These are phyloP conservation scores for Poeciliopsis presidionis DNA, from an alignment of 2,797 vertebrate species.

Conservation along the genomic window DNA sequence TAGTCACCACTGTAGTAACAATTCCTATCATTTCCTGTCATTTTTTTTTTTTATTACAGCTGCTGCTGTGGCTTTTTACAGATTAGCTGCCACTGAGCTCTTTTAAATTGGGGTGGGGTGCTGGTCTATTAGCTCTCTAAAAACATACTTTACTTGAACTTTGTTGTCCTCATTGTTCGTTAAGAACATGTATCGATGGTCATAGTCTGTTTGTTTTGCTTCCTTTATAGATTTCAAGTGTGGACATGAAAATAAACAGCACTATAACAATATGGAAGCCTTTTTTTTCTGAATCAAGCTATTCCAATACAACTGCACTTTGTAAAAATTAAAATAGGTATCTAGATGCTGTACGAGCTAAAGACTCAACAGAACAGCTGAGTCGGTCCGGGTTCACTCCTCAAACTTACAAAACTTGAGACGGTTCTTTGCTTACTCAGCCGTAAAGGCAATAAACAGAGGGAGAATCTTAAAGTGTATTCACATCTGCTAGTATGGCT, in stretches of 20 bases:
- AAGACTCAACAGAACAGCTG: background rate
- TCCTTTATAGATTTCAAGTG: background rate
- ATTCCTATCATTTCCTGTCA: background rate
- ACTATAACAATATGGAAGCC: background rate
- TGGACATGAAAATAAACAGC: background rate
- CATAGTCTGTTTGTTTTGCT: background rate
- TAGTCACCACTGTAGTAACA: too few species aligned
- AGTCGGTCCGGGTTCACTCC: background rate
- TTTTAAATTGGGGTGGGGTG: background rate
- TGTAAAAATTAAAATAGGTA: background rate
- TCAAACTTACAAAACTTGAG: background rate
- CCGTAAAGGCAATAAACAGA: background rate
- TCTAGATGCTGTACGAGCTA: background rate
- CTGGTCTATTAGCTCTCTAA: background rate
- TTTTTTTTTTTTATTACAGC: background rate
- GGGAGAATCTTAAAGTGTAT: background rate
- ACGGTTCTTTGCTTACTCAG: background rate
- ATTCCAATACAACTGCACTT: background rate
- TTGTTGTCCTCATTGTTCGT: background rate
- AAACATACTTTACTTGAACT: background rate
- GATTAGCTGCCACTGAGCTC: background rate
- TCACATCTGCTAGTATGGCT: background rate
- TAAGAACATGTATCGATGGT: background rate
- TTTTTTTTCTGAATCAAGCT: background rate
- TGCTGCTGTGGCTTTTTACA: background rate